Base-by-base conservation (phyloP, 2,113 vertebrate genomes). In the Centropus unirufus region DNA sequence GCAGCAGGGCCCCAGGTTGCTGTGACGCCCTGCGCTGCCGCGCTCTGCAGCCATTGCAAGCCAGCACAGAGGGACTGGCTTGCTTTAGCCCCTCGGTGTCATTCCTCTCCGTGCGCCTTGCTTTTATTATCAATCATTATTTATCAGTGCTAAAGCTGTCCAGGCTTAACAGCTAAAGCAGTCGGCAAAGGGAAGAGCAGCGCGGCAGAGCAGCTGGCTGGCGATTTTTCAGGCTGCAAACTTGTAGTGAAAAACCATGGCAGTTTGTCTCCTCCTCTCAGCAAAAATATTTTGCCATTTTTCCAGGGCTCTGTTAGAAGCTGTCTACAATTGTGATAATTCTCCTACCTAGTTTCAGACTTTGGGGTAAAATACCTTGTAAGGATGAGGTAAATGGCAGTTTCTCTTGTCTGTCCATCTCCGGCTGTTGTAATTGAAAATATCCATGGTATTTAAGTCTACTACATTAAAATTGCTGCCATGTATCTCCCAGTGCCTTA, bases 11-110 rank as follows among this genome's bases (percentile, higher is more conserved):
- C 30, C 44, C 49, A n/a, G 40, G 23, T 15, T 14, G 7, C 40
- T 3, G 1, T 8, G 26, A 61, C 29, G 36, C 5, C 42, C 27
- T 15, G 8, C 10, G 2, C 30, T 29, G 29, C 11, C 2, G 3
- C 6, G 6, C 26, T 4, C 3, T 22, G 21, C 26, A 26, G 39
- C 11, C 24, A 21, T 26, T 20, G 61, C 40, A 36, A 15, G 6
- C 7, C 26, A 11, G 14, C 1, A 7, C 63, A 39, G 63, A 57
- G 17, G 11, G 6, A 8, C 12, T 44, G 32, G 7, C 19, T 44
- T 40, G 30, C 15, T 64, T 55, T 18, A 69, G 14, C 32, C 49
- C 20, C 74, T 69, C 0, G 0, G 2, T 36, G 32, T 22, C 79
- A 29, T 32, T 30, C 13, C 13, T 67, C 29, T 52, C 40, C 1